Conservation (phyloP, 2,113 vertebrate species). For the Chitala chitala region DNA sequence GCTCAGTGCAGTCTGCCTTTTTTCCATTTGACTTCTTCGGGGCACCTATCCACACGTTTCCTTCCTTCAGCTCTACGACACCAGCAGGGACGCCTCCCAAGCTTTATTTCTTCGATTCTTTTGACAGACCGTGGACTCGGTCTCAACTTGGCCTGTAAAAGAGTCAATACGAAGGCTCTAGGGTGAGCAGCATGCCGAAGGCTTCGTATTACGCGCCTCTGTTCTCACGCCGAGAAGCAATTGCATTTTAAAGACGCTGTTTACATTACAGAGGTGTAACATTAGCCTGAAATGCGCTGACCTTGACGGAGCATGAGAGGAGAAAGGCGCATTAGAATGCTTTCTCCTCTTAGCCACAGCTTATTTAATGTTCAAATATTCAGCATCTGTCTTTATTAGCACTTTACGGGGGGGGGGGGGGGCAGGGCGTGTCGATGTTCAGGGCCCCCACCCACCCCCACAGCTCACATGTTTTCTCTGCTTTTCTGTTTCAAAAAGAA, state of each 20-base stretch:
- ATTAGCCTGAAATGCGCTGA: constrained; percentile 27
- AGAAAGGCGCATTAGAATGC: constrained; percentile 10
- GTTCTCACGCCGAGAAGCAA: constrained; percentile 24
- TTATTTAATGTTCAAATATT: constrained; percentile 23
- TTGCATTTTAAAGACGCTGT: constrained; percentile 38
- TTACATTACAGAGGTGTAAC: constrained; percentile 39
- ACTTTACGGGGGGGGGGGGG: background rate
- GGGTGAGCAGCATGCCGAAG: constrained; percentile 27
- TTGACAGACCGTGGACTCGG: constrained; percentile 30
- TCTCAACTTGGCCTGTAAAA: constrained; percentile 24
- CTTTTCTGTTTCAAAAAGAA: background rate
- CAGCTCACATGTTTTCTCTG: background rate
- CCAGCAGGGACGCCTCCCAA: background rate
- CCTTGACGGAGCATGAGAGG: background rate
- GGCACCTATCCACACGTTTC: background rate
- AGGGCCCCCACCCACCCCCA: background rate
- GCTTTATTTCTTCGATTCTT: background rate
- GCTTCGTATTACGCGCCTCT: constrained; percentile 29
- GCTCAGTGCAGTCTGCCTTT: no score
- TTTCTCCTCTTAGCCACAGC: background rate
- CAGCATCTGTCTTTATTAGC: constrained; percentile 18
- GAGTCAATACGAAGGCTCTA: constrained; percentile 25
- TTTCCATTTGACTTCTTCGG: no score
- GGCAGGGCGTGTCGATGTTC: background rate
- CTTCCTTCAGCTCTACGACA: background rate